Conservation (phyloP, 2,113 vertebrate genomes). For the Chitala chitala region DNA sequence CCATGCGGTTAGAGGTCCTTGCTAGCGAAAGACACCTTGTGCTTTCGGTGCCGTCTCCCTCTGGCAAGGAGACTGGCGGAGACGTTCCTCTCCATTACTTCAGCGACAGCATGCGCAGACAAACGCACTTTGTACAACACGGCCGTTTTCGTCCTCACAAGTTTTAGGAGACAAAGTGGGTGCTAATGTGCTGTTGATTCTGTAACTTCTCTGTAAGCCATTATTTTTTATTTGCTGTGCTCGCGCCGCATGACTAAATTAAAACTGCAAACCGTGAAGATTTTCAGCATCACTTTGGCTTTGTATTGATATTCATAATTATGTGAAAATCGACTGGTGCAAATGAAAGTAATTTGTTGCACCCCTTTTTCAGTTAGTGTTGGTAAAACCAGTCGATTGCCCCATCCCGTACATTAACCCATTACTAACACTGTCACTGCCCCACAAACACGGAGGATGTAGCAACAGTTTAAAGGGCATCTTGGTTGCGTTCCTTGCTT, state of each 20-base stretch:
- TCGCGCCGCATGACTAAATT: constrained; percentile 40
- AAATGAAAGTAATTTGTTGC: constrained; percentile 52
- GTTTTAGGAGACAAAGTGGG: not conserved
- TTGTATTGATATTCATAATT: constrained; percentile 57
- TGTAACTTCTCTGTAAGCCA: constrained; percentile 10
- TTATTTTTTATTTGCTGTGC: constrained; percentile 20
- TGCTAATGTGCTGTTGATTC: constrained; percentile 12
- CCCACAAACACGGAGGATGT: too few species aligned
- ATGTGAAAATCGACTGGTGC: constrained; percentile 55
- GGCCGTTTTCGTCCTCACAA: not conserved
- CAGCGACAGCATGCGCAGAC: too few species aligned
- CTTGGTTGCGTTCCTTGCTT: too few species aligned
- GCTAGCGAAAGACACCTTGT: not conserved
- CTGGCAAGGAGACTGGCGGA: not conserved
- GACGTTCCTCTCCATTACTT: not conserved
- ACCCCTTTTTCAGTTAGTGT: constrained; percentile 46
- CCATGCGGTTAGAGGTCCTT: not conserved
- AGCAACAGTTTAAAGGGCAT: too few species aligned
- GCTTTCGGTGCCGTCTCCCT: not conserved
- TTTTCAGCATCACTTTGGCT: constrained; percentile 43
- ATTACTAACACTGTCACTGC: too few species aligned
- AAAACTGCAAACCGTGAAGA: constrained; percentile 31
- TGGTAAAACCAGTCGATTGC: constrained; percentile 44
- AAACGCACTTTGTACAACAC: too few species aligned
- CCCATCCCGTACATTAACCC: constrained; percentile 46